These are phyloP conservation scores for Jaculus jaculus DNA, from an alignment of 2,113 vertebrate genomes.

Conservation along the genomic window DNA sequence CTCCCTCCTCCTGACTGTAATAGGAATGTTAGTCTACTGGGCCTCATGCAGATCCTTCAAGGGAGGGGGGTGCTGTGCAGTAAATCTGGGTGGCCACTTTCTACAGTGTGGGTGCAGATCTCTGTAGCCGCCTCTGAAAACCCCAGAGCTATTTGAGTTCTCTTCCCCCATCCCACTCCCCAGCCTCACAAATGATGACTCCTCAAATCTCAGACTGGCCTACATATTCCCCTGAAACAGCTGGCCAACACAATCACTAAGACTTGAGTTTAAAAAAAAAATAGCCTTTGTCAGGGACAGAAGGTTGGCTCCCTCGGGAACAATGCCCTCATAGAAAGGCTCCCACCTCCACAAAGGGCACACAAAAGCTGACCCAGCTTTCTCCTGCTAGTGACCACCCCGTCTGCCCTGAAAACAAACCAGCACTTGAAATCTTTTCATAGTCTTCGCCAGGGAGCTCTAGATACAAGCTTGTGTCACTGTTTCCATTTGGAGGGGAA, in stretches of 20 bases:
- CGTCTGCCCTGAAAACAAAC: neutral
- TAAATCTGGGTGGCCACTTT: neutral
- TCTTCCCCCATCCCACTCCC: constrained; percentile 54
- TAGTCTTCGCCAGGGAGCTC: neutral
- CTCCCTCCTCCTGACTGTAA: neutral
- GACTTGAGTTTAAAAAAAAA: constrained; percentile 65
- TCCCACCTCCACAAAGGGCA: neutral
- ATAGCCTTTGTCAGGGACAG: constrained; percentile 55
- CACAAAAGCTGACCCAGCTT: constrained; percentile 18
- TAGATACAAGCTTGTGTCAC: neutral
- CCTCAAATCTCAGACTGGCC: constrained; percentile 62
- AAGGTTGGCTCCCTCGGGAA: constrained; percentile 18
- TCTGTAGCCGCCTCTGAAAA: neutral
- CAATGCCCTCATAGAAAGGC: constrained; percentile 16
- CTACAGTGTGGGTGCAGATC: neutral
- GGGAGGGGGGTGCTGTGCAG: neutral
- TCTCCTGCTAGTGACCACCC: neutral
- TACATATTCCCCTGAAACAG: constrained; percentile 72
- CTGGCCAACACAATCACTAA: constrained; percentile 50
- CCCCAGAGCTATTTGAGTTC: constrained; percentile 51
- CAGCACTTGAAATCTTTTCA: neutral
- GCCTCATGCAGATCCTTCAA: neutral
- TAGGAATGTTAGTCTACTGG: neutral
- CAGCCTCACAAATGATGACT: constrained; percentile 64
- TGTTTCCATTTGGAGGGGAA: constrained; percentile 45